A percentile compares a stretch with the other conserved stretches of the same genome.
Conservation (phyloP, 1,140 invertebrate genomes). For the Tenebrio molitor region DNA sequence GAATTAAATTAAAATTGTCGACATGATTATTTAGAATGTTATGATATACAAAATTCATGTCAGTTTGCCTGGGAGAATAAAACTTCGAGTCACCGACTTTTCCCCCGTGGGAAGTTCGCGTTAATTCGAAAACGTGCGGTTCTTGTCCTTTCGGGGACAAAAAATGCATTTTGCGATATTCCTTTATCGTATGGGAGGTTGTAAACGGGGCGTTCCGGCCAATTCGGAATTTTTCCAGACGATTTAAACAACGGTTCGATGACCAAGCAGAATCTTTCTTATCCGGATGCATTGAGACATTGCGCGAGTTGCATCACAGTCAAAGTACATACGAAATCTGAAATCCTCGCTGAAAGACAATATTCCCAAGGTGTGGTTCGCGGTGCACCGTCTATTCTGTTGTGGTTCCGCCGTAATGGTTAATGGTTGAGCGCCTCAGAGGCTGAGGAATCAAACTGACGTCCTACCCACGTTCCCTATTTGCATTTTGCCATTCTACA, state of each 20-base stretch:
- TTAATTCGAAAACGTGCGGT: constrained; percentile 28
- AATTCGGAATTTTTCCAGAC: neutral
- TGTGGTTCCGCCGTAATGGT: constrained; percentile 10
- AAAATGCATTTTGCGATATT: too few species aligned
- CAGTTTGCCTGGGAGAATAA: too few species aligned
- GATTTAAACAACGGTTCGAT: neutral
- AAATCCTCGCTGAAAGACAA: constrained; percentile 11
- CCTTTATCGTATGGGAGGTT: too few species aligned
- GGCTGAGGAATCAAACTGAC: constrained; percentile 25
- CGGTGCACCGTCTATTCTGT: constrained; percentile 25
- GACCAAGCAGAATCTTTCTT: too few species aligned
- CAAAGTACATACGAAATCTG: constrained; percentile 3
- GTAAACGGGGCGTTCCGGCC: too few species aligned
- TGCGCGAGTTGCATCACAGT: too few species aligned
- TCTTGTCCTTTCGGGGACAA: too few species aligned
- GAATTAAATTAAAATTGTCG: constrained; percentile 22
- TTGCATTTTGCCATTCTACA: constrained; percentile 6
- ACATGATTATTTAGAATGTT: neutral
- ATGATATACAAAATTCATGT: too few species aligned
- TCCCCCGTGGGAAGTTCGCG: neutral
- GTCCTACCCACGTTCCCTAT: constrained; percentile 4
- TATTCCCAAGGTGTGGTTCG: constrained; percentile 18
- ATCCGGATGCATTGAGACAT: too few species aligned
- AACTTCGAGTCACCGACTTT: neutral
- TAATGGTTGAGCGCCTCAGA: constrained; percentile 24